Conservation (phyloP, 2,888 invertebrate genomes). For the Ophraella communa region DNA sequence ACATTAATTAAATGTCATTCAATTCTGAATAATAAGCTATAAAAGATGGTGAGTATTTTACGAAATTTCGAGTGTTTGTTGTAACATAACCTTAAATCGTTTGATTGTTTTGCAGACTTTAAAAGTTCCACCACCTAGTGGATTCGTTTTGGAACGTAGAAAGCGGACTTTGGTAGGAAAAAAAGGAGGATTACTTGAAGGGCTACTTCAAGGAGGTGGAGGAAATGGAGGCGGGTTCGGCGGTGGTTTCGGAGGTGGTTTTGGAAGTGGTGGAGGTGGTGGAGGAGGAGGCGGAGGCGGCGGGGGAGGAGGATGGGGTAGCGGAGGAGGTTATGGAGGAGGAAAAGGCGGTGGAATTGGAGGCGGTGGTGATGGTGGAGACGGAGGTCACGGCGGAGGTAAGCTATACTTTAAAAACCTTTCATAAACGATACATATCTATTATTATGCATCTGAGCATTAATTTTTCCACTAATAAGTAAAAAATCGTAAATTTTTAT, state of each 20-base stretch:
- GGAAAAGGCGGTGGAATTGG: conserved; percentile 19
- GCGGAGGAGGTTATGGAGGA: conserved; percentile 27
- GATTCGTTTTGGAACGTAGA: not conserved
- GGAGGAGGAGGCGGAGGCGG: conserved; percentile 36
- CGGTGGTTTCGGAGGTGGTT: conserved; percentile 54
- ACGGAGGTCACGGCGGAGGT: conserved; percentile 16
- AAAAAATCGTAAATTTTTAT: too few species aligned
- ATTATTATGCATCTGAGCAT: too few species aligned
- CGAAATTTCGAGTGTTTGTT: not conserved
- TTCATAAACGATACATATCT: too few species aligned
- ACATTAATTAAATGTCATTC: too few species aligned
- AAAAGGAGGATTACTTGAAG: conserved; percentile 53
- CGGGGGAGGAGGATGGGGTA: conserved; percentile 23
- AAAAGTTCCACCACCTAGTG: conserved; percentile 18
- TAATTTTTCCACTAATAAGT: too few species aligned
- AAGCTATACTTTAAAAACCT: not conserved
- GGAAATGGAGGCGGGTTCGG: conserved; percentile 59
- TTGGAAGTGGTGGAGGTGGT: conserved; percentile 38
- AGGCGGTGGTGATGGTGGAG: conserved; percentile 38
- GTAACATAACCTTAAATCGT: too few species aligned
- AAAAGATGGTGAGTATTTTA: too few species aligned
- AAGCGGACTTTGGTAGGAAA: conserved; percentile 29
- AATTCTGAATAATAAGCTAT: too few species aligned
- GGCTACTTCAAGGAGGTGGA: conserved; percentile 26
- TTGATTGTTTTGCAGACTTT: conserved; percentile 32